Evolutionary conservation across 2,888 invertebrate species (phyloP), one percentile per base, ranked within the genome.

Genomic region (Scrobipalpa costella): DNA sequence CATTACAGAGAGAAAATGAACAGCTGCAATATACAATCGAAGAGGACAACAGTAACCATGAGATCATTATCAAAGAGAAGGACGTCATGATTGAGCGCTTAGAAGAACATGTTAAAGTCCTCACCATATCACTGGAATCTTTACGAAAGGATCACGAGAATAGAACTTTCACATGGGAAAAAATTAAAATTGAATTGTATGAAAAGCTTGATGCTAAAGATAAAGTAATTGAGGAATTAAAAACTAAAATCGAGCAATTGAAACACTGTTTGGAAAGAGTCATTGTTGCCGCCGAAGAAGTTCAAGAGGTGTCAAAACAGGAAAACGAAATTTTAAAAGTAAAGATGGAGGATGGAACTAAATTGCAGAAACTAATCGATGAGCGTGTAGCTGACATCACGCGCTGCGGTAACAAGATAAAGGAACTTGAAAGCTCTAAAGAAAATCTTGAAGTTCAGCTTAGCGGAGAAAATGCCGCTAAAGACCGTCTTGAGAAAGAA

Each of bases 31-130:
- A 74, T 64, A 71, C 73, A 1, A 75, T 83, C 55, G 77, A 84
- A 71, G 76, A 81, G 67, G 77, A 79, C 61, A 83, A 79, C 19
- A 81, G 72, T 64, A 81, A 69, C 44, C 77, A 80, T 67, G 82
- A 81, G 71, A 57, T 75, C 3, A 57, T 78, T 38, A 50, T 81
- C 7, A 81, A 79, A 69, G 83, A 82, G 64, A 84, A 84, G 64
- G 77, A 83, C 62, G 66, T 64, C 36, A 65, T 79, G 9, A 80
- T 85, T 50, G 77, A 80, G 62, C 73, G 70, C 38, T 65, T 85
- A 13, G 80, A 84, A 68, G 68, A 73, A 52, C 73, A 74, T 52
- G 49, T 83, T 15, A 78, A 77, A 70, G 64, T 67, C 33, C 67
- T 72, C 19, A 69, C 65, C 33, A 65, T 64, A 27, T 70, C 77